These are phyloP conservation scores for Episyrphus balteatus DNA, from an alignment of 1,140 invertebrate genomes.

Conservation along the genomic window DNA sequence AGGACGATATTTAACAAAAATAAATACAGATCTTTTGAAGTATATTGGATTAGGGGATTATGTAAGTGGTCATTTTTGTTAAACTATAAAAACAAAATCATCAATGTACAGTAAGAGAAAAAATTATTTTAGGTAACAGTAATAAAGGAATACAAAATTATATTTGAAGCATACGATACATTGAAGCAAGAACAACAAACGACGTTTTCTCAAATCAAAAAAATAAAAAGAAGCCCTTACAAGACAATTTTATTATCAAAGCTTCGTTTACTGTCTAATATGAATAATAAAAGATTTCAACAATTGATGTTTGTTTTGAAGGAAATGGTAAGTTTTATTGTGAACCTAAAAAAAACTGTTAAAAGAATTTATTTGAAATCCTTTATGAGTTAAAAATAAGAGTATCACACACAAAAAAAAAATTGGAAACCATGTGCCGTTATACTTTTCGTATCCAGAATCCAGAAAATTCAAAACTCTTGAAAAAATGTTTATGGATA, in stretches of 20 bases:
- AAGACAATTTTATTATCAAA: slow-evolving; percentile 30
- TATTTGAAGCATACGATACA: slow-evolving; percentile 29
- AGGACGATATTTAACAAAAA: slow-evolving; percentile 30
- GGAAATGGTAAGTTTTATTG: slow-evolving; percentile 16
- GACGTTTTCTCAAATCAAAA: slow-evolving; percentile 29
- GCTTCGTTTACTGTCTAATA: slow-evolving; percentile 23
- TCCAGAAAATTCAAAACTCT: too few relatives aligned
- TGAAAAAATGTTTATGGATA: too few relatives aligned
- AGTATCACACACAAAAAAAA: too few relatives aligned
- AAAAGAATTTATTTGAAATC: background rate
- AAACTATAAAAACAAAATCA: slow-evolving; percentile 5
- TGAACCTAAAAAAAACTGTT: background rate
- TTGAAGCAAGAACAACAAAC: slow-evolving; percentile 28
- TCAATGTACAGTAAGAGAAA: slow-evolving; percentile 13
- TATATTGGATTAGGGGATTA: too few relatives aligned
- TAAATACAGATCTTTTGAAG: slow-evolving; percentile 8
- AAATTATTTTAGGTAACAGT: slow-evolving; percentile 19
- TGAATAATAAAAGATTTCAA: slow-evolving; percentile 29
- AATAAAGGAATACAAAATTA: slow-evolving; percentile 29
- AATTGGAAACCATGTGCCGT: too few relatives aligned
- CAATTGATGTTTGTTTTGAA: slow-evolving; percentile 33
- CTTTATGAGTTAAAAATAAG: too few relatives aligned
- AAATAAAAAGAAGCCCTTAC: slow-evolving; percentile 34
- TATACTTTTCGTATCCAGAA: too few relatives aligned
- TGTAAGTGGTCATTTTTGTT: too few relatives aligned